Base-by-base conservation (phyloP, 2,888 invertebrate species). In the Vesta saturnalis region DNA sequence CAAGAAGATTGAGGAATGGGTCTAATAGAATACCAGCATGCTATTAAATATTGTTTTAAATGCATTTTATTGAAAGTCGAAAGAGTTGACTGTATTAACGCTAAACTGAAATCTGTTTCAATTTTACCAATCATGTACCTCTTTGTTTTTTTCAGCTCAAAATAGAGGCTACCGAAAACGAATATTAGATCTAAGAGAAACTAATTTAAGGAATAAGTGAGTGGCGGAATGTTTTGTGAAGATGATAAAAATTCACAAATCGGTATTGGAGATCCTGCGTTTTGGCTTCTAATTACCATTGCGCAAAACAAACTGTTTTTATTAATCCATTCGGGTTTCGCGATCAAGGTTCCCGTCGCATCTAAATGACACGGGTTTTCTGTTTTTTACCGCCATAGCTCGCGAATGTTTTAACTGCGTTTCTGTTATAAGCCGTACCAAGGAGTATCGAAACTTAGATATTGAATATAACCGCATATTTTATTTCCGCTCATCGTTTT, bases 51-150 rank as follows among this genome's bases (percentile, higher is more conserved):
- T 14, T 30, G 21, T 56, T 56, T 22, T 30, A 56, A 56, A 23
- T 30, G 14, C 5, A 56, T 21, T 56, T 56, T 56, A 16, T 56
- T 56, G 16, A 56, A 56, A 21, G 21, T 56, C 22, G 22, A 16
- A 23, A 56, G 30, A n/a, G 30, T 15, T 1, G 56, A 22, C 5
- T 56, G 56, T 10, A 56, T 30, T 30, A 56, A 22, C 21, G 56
- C 56, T 15, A 56, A 23, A 30, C 56, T 56, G 10, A 56, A 56
- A 56, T 56, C 56, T 1, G 56, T 56, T 23, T 56, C 56, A n/a
- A 56, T 30, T 14, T 56, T 56, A n/a, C 49, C 49, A 49, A 49
- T 49, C 1, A 49, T 49, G 10, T 49, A 15, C 15, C 18, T 49
- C 10, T n/a, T 49, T 3, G 2, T 14, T 56, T 56, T 56, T 6